Evolutionary conservation across 2,888 invertebrate genomes (phyloP).

Genomic region (Eupithecia subfuscata): DNA sequence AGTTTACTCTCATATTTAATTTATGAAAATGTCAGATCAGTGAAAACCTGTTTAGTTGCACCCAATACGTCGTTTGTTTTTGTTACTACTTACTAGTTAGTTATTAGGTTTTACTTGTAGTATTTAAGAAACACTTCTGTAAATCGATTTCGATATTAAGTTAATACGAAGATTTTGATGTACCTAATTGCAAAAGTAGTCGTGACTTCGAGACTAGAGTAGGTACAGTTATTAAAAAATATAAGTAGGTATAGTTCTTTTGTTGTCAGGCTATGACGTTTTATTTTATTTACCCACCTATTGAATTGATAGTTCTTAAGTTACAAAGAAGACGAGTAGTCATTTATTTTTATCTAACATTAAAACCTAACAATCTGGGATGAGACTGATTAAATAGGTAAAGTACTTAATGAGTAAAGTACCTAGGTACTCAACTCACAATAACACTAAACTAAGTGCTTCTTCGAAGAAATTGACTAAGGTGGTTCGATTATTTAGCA

Average conservation of each 20-base stretch:
- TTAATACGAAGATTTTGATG: neutral
- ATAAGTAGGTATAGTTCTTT: too few species aligned
- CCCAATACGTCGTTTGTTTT: constrained; percentile 12
- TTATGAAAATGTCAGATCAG: constrained; percentile 39
- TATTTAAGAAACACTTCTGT: neutral
- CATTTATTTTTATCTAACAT: too few species aligned
- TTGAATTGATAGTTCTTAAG: too few species aligned
- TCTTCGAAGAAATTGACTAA: neutral
- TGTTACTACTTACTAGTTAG: constrained; percentile 6
- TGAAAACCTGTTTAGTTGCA: constrained; percentile 24
- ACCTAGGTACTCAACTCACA: neutral
- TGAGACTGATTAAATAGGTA: neutral
- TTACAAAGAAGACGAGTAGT: too few species aligned
- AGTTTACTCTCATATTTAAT: constrained; percentile 44
- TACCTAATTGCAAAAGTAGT: neutral
- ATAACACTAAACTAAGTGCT: too few species aligned
- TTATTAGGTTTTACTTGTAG: too few species aligned
- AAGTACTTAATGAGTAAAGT: neutral
- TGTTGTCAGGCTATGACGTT: too few species aligned
- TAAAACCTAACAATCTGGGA: too few species aligned
- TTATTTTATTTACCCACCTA: too few species aligned
- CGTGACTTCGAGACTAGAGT: neutral
- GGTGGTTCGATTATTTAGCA: neutral
- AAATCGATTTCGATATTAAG: neutral
- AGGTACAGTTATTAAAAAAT: too few species aligned